phyloP scores from a whole-genome alignment of 2,888 invertebrate genomes.

The Monoplex corrugatus region DNA sequence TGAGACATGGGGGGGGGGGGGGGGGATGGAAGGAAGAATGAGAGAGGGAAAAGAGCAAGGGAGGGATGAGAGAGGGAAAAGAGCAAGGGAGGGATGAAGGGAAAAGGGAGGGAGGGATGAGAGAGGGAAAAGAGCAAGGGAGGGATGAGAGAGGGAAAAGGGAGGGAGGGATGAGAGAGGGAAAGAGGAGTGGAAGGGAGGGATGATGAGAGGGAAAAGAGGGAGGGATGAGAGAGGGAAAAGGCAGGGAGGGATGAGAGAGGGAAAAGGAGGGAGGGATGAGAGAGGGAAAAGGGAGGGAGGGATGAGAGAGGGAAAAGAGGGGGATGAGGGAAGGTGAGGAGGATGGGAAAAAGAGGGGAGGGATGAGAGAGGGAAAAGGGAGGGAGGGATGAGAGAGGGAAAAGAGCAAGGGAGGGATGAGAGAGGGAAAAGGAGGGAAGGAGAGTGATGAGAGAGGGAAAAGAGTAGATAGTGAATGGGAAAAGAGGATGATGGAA shows the following conservation, averaged over 20 bases:
- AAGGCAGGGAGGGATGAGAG: background rate
- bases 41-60: background rate
- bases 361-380: background rate
- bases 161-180: no score
- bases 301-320: background rate
- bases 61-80: no score
- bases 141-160: no score
- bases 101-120: no score
- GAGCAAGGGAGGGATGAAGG: no score
- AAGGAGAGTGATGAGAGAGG: no score
- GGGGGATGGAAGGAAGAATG: background rate
- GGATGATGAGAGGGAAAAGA: slow-evolving; percentile 15
- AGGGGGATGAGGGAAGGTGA: background rate
- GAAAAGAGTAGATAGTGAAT: no score
- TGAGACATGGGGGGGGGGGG: slow-evolving; percentile 49
- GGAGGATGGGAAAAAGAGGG: background rate
- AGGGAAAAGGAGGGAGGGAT: background rate
- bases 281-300: background rate
- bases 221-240: background rate
- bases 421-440: no score
- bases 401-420: no score
- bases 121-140: no score
- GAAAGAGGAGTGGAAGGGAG: background rate
- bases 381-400: background rate
- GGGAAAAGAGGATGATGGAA: no score